Base-by-base conservation (phyloP, 1,140 invertebrate genomes). In the Nephotettix cincticeps region DNA sequence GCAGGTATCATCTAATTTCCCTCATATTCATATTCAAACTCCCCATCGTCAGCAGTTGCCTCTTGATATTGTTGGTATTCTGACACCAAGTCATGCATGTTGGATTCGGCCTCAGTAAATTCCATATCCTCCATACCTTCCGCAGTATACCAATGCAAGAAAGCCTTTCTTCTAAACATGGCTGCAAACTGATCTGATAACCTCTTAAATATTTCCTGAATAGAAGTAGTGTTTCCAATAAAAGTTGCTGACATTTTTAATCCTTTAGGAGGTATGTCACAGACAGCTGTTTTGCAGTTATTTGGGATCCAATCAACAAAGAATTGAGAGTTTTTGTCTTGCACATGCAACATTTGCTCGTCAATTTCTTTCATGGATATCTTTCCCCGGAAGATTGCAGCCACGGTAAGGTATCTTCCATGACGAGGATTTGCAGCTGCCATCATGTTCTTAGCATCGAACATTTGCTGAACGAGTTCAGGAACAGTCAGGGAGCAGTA, bases 21-120 rank as follows among this genome's bases (percentile, higher is more conserved):
- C n/a, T n/a, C n/a, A n/a, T n/a, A n/a, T 40, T 40, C 36, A 6
- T 40, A 6, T 40, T 40, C 36, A 40, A 40, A 40, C 6, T 40
- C 61, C 4, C 27, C 61, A 29, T 64, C 61, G 75, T 84, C 82
- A 19, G 80, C 81, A 13, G 81, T 82, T 68, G 84, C 84, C 74
- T 85, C 84, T 72, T 93, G 91, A 77, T 94, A 92, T 75, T 93
- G 90, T 75, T 93, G 91, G 76, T 89, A 89, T 75, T 88, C 87
- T 17, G 84, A 84, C 11, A 88, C 84, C 45, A 56, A 56, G 9
- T 14, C 51, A 56, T 14, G 51, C 36, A 40, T 40, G 17, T 40
- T 9, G 17, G 17, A 9, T 40, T n/a, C n/a, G n/a, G n/a, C n/a
- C n/a, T n/a, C n/a, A n/a, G n/a, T n/a, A n/a, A n/a, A n/a, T n/a